Base-by-base conservation (phyloP, 2,113 vertebrate genomes). In the Callaeas wilsoni region DNA sequence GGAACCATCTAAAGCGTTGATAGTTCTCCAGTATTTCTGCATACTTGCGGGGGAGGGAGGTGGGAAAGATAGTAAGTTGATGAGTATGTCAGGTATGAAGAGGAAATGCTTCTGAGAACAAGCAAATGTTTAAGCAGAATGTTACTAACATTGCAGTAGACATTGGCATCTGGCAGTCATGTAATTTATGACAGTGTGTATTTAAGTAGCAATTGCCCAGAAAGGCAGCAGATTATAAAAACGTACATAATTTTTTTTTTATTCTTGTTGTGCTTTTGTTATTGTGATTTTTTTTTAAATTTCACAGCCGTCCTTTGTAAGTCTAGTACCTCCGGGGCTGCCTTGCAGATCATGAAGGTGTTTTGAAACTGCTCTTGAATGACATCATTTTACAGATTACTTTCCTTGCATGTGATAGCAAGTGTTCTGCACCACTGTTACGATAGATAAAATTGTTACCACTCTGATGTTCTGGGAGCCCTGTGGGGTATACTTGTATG, bases 221-320 rank as follows among this genome's bases (percentile, higher is more conserved):
- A 78, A 93, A 91, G 59, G 85, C 90, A 92, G 20, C 33, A 84
- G 52, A 23, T 84, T 81, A 81, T 78, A 87, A 89, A 93, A 91
- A 27, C 0, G 0, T 59, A 37, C 21, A 9, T 60, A 13, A 46
- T 1, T 12, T 3, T 37, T 27, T 39, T 63, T 62, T 56, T 26
- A 26, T 73, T 81, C 4, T 73, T 14, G 0, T 39, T 68, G 6
- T 82, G 46, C 4, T 74, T 81, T 59, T 89, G 17, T 47, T 69
- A 27, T 59, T 42, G 33, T 33, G 49, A 5, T 46, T 25, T 39
- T 1, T 13, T 35, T 44, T 67, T 94, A 60, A n/a, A 70, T 79
- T 90, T 93, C 68, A 37, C 22, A 55, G 55, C 21, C 12, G 12
- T 77, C 52, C 30, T 76, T 92, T 89, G 9, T 55, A 42, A 70